These are phyloP conservation scores for Synanthedon vespiformis DNA, from an alignment of 2,888 invertebrate species.

Conservation along the genomic window DNA sequence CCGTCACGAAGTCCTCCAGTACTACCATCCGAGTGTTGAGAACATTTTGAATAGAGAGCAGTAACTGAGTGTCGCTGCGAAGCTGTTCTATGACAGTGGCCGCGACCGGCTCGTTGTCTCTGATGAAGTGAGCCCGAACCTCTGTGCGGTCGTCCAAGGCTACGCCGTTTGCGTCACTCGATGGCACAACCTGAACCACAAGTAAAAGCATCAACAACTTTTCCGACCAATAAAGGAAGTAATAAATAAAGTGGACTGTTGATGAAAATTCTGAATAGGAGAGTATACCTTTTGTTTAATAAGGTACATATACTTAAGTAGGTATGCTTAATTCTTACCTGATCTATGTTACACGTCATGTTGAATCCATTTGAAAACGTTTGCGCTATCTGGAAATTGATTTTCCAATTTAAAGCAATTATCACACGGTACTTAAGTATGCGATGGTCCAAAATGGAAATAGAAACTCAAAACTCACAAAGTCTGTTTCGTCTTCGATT, in stretches of 20 bases:
- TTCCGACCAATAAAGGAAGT: too few species aligned
- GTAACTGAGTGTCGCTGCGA: conserved; percentile 53
- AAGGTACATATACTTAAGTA: too few species aligned
- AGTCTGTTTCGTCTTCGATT: conserved; percentile 39
- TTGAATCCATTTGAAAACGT: conserved; percentile 61
- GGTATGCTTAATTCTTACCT: conserved; percentile 9
- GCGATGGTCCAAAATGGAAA: too few species aligned
- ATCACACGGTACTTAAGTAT: too few species aligned
- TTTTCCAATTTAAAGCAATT: too few species aligned
- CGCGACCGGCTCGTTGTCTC: conserved; percentile 59
- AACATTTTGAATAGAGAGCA: conserved; percentile 42
- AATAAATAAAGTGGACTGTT: too few species aligned
- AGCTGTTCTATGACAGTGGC: conserved; percentile 56
- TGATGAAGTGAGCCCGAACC: conserved; percentile 71
- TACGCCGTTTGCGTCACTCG: conserved; percentile 36
- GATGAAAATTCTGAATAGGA: too few species aligned
- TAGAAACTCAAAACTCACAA: conserved; percentile 46
- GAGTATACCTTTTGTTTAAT: too few species aligned
- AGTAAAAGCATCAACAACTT: too few species aligned
- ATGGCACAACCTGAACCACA: conserved; percentile 30
- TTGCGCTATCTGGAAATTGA: conserved; percentile 52
- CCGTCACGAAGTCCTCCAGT: conserved; percentile 59
- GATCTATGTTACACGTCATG: conserved; percentile 72
- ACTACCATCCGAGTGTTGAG: conserved; percentile 38
- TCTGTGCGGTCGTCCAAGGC: conserved; percentile 47